Conservation (phyloP, 2,797 vertebrate species). For the Odontamblyopus rebecca region DNA sequence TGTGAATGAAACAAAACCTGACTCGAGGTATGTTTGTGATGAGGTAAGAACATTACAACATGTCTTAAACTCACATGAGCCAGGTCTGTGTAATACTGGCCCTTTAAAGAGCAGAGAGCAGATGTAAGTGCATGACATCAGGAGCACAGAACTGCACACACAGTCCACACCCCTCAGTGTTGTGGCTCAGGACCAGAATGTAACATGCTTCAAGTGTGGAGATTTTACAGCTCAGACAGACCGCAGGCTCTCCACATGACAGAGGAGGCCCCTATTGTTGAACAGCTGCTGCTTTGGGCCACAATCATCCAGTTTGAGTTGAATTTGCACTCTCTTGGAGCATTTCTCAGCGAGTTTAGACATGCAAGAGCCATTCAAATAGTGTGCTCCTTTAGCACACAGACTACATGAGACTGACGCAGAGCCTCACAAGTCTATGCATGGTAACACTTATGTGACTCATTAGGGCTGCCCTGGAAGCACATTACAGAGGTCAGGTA, state of each 20-base stretch:
- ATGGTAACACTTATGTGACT: background rate
- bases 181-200: background rate
- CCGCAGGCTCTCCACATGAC: background rate
- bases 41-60: too few species aligned
- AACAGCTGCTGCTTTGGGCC: background rate
- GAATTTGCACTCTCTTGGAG: background rate
- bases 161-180: background rate
- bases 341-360: conserved; percentile 6
- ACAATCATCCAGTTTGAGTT: background rate
- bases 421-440: background rate
- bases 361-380: background rate
- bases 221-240: background rate
- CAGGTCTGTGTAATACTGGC: background rate
- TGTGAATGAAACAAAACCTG: too few species aligned
- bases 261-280: background rate
- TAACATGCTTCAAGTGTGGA: background rate
- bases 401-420: too few species aligned
- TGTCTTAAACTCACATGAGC: too few species aligned
- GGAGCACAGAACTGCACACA: background rate
- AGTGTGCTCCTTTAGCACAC: background rate
- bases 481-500: background rate
- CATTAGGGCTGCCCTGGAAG: background rate
- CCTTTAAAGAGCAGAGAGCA: background rate
- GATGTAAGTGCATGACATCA: background rate
- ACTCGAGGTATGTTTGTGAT: too few species aligned